These are phyloP conservation scores for Druceiella hillmani DNA, from an alignment of 2,888 invertebrate genomes.

Conservation along the genomic window DNA sequence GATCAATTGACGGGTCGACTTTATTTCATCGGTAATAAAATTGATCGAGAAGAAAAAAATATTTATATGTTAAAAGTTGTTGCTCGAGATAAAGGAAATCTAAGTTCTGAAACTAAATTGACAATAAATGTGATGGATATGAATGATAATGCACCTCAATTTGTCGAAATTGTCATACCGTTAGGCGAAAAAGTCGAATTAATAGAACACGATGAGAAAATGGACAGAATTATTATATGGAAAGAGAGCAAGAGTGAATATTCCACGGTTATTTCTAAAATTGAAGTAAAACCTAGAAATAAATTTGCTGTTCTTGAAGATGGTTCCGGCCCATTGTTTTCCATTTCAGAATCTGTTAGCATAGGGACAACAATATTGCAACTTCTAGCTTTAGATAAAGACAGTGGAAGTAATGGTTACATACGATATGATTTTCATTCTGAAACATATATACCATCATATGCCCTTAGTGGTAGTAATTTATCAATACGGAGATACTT, in stretches of 20 bases:
- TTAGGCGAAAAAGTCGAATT: slow-evolving; percentile 63
- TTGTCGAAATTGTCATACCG: slow-evolving; percentile 64
- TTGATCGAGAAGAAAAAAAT: slow-evolving; percentile 70
- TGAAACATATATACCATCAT: slow-evolving; percentile 59
- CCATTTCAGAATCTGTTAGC: slow-evolving; percentile 65
- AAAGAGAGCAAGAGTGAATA: slow-evolving; percentile 37
- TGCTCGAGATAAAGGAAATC: slow-evolving; percentile 71
- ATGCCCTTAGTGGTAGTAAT: slow-evolving; percentile 36
- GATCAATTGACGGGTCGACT: slow-evolving; percentile 61
- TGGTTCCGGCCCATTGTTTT: slow-evolving; percentile 54
- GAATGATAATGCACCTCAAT: slow-evolving; percentile 75
- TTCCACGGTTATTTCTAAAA: slow-evolving; percentile 32
- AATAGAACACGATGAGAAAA: slow-evolving; percentile 55
- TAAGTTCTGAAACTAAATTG: slow-evolving; percentile 68
- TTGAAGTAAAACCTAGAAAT: slow-evolving; percentile 37
- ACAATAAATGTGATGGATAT: slow-evolving; percentile 68
- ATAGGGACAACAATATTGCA: slow-evolving; percentile 66
- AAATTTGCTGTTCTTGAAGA: slow-evolving; percentile 35
- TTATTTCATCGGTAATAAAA: slow-evolving; percentile 49
- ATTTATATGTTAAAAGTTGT: slow-evolving; percentile 64
- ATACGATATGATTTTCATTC: slow-evolving; percentile 66
- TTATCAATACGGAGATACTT: slow-evolving; percentile 61
- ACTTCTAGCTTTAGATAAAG: slow-evolving; percentile 66
- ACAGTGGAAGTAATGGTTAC: slow-evolving; percentile 63
- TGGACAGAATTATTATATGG: slow-evolving; percentile 42